phyloP scores from a whole-genome alignment of 2,797 vertebrate species.

The Chromobotia macracanthus region DNA sequence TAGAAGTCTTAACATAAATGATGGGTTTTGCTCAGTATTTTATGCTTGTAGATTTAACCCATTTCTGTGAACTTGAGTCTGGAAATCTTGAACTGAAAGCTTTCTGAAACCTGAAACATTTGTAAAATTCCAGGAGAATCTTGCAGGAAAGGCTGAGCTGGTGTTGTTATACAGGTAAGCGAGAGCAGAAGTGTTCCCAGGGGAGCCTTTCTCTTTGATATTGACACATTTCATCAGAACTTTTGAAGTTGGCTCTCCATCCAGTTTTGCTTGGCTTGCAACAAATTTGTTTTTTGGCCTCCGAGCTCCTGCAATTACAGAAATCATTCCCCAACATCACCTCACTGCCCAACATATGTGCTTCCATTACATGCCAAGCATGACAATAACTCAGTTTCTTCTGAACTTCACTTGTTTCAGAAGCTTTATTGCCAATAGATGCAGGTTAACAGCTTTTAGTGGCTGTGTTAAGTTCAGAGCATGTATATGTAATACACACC shows the following conservation, averaged over 20 bases:
- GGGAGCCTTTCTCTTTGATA: background rate
- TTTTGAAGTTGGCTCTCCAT: background rate
- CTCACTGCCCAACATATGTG: constrained; percentile 2
- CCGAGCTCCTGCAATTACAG: background rate
- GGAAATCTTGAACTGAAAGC: background rate
- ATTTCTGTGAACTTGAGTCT: background rate
- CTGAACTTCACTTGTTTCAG: background rate
- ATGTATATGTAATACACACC: no score
- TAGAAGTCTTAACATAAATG: background rate
- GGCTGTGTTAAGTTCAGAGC: background rate
- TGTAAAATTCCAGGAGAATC: background rate
- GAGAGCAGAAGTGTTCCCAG: background rate
- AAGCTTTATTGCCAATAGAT: background rate
- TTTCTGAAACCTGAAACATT: background rate
- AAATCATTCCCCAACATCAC: background rate
- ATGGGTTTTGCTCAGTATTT: background rate
- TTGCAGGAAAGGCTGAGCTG: background rate
- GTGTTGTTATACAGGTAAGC: background rate
- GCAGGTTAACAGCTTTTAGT: background rate
- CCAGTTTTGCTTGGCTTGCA: constrained; percentile 9
- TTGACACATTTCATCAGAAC: constrained; percentile 4
- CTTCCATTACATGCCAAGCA: background rate
- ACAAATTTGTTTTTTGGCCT: constrained; percentile 5
- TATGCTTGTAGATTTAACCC: background rate
- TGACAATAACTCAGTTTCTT: background rate